Base-by-base conservation (phyloP, 2,888 invertebrate species). In the Orthonevra nobilis region DNA sequence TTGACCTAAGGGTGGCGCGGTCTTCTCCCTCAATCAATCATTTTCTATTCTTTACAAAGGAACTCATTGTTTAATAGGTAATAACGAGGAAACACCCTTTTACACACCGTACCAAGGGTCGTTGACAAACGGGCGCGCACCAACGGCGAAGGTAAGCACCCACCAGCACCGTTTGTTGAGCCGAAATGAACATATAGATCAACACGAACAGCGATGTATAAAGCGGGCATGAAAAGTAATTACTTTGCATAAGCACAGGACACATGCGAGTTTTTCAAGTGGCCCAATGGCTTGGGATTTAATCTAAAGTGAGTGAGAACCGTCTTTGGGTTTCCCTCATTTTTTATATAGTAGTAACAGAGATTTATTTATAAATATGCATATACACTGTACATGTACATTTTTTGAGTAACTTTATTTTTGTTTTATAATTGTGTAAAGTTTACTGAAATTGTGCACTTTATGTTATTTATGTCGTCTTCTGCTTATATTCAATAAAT, bases 191-290 rank as follows among this genome's bases (percentile, higher is more conserved):
- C 56, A 75, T 28, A 75, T 14, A 69, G 61, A 75, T 75, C 40
- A 63, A 54, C 68, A 61, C 46, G 61, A 40, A 40, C 17, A 4
- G 3, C 23, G 3, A 23, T 5, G 5, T 23, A 54, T 50, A 50
- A 14, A 36, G 46, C 10, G 38, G 36, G 38, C 44, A 66, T 34
- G 20, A 61, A 75, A 75, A 69, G 56, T 69, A 75, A 75, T 69
- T 75, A 75, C 50, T 63, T 42, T 46, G 54, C 56, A 56, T 63
- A 56, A 56, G 48, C 48, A 4, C 40, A 63, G 32, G 28, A 30
- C 63, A 50, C 69, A 75, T 56, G 63, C 63, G 48, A 56, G 54
- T 42, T 69, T 60, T 75, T 75, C 63, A 69, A 69, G 56, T 68
- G 19, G 61, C 50, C 28, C 42, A 12, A 42, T 28, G 46, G 60